These are phyloP conservation scores for Gymnoscelis rufifasciata DNA, from an alignment of 2,888 invertebrate species.

Conservation along the genomic window DNA sequence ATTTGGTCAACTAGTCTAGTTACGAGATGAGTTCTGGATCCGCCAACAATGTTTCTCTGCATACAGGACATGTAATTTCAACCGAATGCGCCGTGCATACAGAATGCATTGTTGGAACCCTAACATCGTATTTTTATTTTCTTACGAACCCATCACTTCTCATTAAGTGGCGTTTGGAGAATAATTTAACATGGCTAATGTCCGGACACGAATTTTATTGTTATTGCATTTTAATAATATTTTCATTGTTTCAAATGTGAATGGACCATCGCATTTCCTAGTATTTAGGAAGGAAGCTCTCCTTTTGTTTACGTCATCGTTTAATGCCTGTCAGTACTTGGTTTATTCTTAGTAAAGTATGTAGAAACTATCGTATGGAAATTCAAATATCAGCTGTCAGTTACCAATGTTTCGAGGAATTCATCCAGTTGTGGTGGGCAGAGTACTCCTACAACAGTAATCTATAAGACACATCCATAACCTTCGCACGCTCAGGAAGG, in stretches of 20 bases:
- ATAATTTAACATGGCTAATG: constrained; percentile 76
- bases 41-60: constrained; percentile 52
- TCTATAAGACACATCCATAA: too few relatives aligned
- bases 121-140: constrained; percentile 72
- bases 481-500: too few relatives aligned
- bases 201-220: constrained; percentile 78
- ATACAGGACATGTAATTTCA: constrained; percentile 72
- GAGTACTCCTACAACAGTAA: too few relatives aligned
- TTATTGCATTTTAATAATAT: constrained; percentile 78
- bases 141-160: constrained; percentile 79
- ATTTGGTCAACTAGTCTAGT: constrained; percentile 11
- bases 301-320: constrained; percentile 51
- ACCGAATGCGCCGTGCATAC: constrained; percentile 66
- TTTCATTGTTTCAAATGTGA: constrained; percentile 67
- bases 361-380: too few relatives aligned
- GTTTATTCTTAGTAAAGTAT: too few relatives aligned
- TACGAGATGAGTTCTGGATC: constrained; percentile 35
- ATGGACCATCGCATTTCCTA: constrained; percentile 57
- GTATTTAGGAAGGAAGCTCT: constrained; percentile 67
- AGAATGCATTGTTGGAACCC: constrained; percentile 57
- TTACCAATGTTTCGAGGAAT: too few relatives aligned
- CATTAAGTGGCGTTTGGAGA: constrained; percentile 78
- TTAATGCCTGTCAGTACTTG: constrained; percentile 19
- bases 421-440: too few relatives aligned
- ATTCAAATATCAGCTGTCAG: too few relatives aligned